Evolutionary conservation across 1,140 invertebrate genomes (phyloP).

Genomic region (Drosophila repletoides): DNA sequence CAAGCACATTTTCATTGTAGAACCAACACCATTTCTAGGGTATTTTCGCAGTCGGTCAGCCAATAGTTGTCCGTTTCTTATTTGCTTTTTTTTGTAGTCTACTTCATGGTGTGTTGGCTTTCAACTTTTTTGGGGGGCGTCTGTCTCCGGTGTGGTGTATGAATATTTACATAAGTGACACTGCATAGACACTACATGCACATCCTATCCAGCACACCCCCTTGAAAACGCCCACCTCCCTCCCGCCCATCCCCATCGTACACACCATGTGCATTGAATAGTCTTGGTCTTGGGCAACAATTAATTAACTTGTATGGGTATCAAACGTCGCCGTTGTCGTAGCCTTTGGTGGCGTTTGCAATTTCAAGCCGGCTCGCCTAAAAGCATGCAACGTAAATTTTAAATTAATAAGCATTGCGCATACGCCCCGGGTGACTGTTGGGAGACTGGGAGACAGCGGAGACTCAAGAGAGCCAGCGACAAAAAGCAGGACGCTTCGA

Average conservation of each 20-base stretch:
- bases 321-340: constrained; percentile 66
- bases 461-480: background rate
- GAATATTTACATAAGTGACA: constrained; percentile 80
- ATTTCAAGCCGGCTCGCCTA: constrained; percentile 56
- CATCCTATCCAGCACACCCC: background rate
- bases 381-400: constrained; percentile 71
- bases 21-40: too few relatives aligned
- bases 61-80: background rate
- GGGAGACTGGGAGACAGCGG: background rate
- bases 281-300: constrained; percentile 60
- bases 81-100: constrained; percentile 24
- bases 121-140: constrained; percentile 65
- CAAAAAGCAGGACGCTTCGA: background rate
- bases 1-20: too few relatives aligned
- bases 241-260: background rate
- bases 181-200: constrained; percentile 34
- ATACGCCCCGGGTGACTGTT: constrained; percentile 24
- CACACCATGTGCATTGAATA: constrained; percentile 10
- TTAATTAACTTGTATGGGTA: constrained; percentile 79
- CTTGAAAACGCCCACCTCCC: too few relatives aligned
- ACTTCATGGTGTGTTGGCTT: constrained; percentile 56
- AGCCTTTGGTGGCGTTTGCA: constrained; percentile 39
- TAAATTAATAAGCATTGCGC: constrained; percentile 73
- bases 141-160: constrained; percentile 48
- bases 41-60: background rate